These are phyloP conservation scores for Triops cancriformis DNA, from an alignment of 1,140 invertebrate species.

Conservation along the genomic window DNA sequence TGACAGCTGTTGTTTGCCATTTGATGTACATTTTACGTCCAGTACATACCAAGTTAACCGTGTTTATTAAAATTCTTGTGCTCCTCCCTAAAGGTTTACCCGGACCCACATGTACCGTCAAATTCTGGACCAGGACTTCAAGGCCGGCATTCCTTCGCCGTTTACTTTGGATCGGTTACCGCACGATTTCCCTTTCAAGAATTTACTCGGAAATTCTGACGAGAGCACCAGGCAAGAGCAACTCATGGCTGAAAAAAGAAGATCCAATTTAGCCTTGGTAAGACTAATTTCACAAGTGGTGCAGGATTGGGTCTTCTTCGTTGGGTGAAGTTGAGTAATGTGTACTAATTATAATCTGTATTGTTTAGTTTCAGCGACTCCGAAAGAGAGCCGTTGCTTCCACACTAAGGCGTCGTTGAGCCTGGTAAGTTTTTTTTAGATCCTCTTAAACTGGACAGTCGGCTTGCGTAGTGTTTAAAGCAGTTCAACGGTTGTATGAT, in stretches of 20 bases:
- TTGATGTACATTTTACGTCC: neutral
- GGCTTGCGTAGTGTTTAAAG: neutral
- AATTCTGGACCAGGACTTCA: constrained; percentile 9
- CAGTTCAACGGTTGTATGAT: too few relatives aligned
- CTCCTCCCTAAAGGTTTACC: neutral
- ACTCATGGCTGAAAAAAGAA: constrained; percentile 1
- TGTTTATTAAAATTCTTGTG: neutral
- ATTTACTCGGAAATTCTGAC: neutral
- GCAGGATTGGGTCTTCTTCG: neutral
- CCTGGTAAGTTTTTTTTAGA: neutral
- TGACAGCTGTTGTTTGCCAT: neutral
- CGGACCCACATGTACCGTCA: neutral
- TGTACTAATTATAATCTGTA: neutral
- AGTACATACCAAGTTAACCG: neutral
- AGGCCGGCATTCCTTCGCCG: neutral
- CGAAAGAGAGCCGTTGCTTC: neutral
- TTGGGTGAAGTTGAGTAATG: neutral
- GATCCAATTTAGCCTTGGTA: constrained; percentile 13
- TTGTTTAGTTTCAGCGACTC: neutral
- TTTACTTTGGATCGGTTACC: neutral
- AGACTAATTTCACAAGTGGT: neutral
- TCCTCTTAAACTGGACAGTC: neutral
- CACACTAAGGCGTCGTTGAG: neutral
- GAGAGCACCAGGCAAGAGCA: neutral
- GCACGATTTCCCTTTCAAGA: neutral